These are phyloP conservation scores for Myotis yumanensis DNA, from an alignment of 2,113 vertebrate genomes.

Conservation along the genomic window DNA sequence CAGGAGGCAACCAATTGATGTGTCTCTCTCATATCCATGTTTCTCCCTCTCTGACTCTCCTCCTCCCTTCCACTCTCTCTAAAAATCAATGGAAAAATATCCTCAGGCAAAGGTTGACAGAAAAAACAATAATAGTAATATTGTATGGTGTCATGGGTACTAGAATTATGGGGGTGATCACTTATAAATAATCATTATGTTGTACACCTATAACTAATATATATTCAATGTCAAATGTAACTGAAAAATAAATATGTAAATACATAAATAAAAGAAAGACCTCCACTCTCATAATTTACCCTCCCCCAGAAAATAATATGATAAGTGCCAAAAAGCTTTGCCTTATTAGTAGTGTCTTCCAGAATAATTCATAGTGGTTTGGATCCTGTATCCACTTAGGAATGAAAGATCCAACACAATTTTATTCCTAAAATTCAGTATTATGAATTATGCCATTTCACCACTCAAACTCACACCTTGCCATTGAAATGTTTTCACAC, in stretches of 20 bases:
- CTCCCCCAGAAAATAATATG: not conserved
- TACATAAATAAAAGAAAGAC: not conserved
- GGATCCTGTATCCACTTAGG: not conserved
- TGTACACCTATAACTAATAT: not conserved
- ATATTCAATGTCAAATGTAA: not conserved
- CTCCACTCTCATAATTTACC: not conserved
- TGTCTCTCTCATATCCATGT: too few species aligned
- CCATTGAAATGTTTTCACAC: not conserved
- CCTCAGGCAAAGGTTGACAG: not conserved
- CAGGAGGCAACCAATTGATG: too few species aligned
- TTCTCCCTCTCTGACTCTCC: not conserved
- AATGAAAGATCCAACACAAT: not conserved
- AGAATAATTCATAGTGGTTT: not conserved
- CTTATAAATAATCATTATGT: not conserved
- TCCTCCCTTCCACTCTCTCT: not conserved
- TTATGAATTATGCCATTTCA: not conserved
- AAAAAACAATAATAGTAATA: not conserved
- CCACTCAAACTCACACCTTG: not conserved
- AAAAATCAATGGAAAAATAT: not conserved
- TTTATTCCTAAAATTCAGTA: not conserved
- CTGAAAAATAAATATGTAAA: not conserved
- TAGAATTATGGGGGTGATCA: not conserved
- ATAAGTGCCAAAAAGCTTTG: not conserved
- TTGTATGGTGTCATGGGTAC: not conserved
- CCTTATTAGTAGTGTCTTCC: not conserved